Evolutionary conservation across 2,113 vertebrate genomes (phyloP).

Genomic region (Tychaedon coryphoeus): DNA sequence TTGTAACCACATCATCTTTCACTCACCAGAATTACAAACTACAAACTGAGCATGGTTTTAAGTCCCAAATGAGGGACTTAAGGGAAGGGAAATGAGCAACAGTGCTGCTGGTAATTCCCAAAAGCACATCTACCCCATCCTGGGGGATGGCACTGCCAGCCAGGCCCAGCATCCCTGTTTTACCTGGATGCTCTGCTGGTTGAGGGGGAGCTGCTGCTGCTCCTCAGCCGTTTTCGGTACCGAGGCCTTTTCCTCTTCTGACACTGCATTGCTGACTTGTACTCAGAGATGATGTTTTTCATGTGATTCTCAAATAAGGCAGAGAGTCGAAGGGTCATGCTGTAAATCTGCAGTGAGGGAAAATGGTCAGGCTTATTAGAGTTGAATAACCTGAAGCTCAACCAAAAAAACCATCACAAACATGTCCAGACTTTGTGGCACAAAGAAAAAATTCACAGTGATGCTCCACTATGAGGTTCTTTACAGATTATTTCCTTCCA

Average conservation of each 20-base stretch:
- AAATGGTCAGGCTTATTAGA: background rate
- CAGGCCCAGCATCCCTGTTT: background rate
- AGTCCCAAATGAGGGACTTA: background rate
- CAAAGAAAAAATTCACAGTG: background rate
- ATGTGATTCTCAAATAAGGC: constrained; percentile 94
- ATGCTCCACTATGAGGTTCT: background rate
- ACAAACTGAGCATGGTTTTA: background rate
- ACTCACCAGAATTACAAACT: background rate
- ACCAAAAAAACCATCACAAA: background rate
- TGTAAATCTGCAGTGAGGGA: constrained; percentile 84
- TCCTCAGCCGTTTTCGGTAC: constrained; percentile 85
- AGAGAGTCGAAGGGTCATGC: constrained; percentile 94
- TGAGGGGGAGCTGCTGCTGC: constrained; percentile 84
- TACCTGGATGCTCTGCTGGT: constrained; percentile 84
- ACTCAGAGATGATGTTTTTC: constrained; percentile 89
- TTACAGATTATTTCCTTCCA: background rate
- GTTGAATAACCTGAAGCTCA: background rate
- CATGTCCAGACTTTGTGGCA: background rate
- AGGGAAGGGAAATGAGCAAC: background rate
- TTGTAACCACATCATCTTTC: background rate
- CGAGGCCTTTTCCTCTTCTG: constrained; percentile 82
- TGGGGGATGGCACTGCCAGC: background rate
- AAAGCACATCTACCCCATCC: background rate
- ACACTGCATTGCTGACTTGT: constrained; percentile 89
- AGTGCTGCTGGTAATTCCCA: background rate